These are phyloP conservation scores for Mohoua ochrocephala DNA, from an alignment of 2,113 vertebrate species.

Conservation along the genomic window DNA sequence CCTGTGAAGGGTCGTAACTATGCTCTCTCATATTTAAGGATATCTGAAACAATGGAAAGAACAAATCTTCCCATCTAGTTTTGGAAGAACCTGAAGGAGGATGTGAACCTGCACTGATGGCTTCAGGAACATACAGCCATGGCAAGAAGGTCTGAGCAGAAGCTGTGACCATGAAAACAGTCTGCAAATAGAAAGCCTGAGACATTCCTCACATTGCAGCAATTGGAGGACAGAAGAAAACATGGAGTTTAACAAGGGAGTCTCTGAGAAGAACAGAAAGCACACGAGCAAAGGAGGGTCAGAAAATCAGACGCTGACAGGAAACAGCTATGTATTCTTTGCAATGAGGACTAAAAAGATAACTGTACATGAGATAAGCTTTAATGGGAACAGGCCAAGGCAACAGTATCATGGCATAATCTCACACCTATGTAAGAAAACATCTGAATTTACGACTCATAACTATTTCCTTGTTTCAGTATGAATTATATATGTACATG, in stretches of 20 bases:
- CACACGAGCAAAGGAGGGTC: neutral
- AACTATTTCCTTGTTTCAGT: neutral
- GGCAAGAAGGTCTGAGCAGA: neutral
- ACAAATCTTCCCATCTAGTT: neutral
- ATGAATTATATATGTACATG: neutral
- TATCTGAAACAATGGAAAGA: neutral
- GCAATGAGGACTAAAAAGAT: neutral
- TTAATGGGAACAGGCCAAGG: neutral
- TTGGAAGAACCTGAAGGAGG: neutral
- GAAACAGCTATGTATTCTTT: neutral
- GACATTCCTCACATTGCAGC: neutral
- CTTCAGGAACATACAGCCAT: neutral
- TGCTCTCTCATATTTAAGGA: neutral
- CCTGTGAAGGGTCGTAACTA: accelerated
- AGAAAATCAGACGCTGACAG: neutral
- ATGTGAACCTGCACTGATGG: neutral
- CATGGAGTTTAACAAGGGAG: neutral
- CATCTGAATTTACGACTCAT: neutral
- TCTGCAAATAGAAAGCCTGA: neutral
- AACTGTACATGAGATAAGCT: neutral
- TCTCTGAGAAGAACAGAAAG: neutral
- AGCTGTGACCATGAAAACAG: neutral
- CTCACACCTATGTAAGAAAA: neutral
- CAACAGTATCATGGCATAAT: neutral
- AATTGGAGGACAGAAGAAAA: neutral